A percentile compares a stretch with the other conserved stretches of the same genome.
These are phyloP conservation scores for Beris chalybata DNA, from an alignment of 2,888 invertebrate genomes.

Conservation along the genomic window DNA sequence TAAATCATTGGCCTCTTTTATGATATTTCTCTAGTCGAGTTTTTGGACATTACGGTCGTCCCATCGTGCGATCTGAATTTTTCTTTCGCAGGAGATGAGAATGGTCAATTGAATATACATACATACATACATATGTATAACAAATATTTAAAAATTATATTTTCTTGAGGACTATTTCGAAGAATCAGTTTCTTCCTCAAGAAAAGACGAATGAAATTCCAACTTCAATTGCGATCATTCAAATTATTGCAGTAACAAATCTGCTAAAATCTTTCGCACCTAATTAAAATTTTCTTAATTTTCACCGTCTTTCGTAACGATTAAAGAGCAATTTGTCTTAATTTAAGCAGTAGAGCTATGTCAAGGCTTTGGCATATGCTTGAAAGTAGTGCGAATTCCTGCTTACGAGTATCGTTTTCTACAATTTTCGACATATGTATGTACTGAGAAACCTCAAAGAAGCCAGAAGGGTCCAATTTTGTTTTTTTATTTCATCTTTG, in stretches of 20 bases:
- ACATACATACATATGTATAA: too few relatives aligned
- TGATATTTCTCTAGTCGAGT: too few relatives aligned
- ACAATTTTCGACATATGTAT: not conserved
- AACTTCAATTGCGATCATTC: not conserved
- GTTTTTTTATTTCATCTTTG: not conserved
- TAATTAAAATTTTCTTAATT: conserved; percentile 12
- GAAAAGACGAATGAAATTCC: too few relatives aligned
- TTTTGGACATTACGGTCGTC: too few relatives aligned
- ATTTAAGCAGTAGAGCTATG: not conserved
- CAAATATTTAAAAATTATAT: too few relatives aligned
- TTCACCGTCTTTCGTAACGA: not conserved
- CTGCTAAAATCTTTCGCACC: conserved; percentile 1
- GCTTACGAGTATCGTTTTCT: not conserved
- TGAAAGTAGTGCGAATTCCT: not conserved
- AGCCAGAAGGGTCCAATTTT: not conserved
- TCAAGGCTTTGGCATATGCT: not conserved
- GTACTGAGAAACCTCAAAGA: conserved; percentile 7
- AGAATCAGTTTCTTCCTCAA: too few relatives aligned
- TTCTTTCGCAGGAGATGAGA: too few relatives aligned
- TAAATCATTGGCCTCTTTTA: too few relatives aligned
- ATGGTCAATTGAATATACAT: too few relatives aligned
- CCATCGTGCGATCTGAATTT: too few relatives aligned
- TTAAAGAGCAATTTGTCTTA: conserved; percentile 20
- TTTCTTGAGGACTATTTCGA: too few relatives aligned
- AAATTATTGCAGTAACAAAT: not conserved